phyloP scores from a whole-genome alignment of 2,113 vertebrate species.

The Pituophis catenifer region DNA sequence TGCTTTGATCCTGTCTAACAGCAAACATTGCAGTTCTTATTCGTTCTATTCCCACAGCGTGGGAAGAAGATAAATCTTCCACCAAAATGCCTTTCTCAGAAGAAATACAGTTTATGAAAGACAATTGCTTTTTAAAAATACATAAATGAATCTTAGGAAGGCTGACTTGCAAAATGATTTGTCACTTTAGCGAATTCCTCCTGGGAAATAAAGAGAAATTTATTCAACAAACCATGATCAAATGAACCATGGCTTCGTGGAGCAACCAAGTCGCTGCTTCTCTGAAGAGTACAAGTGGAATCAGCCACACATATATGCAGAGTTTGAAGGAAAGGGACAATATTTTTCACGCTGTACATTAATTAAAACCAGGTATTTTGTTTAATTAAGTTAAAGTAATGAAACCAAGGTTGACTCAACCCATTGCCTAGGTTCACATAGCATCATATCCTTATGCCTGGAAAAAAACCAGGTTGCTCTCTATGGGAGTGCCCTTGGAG shows the following conservation, averaged over 20 bases:
- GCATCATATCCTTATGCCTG: background rate
- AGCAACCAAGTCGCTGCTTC: background rate
- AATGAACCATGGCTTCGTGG: background rate
- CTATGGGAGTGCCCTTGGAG: background rate
- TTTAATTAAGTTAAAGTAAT: background rate
- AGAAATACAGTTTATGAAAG: background rate
- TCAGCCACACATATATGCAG: background rate
- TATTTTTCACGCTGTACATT: background rate
- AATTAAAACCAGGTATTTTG: background rate
- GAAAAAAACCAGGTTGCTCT: background rate
- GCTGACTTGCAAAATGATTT: background rate
- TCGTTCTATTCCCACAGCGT: background rate
- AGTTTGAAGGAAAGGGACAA: background rate
- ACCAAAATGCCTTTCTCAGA: background rate
- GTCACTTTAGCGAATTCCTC: background rate
- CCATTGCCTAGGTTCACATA: background rate
- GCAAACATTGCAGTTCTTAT: background rate
- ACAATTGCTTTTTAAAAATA: constrained; percentile 2
- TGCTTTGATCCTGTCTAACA: background rate
- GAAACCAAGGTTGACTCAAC: background rate
- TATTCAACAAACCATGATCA: background rate
- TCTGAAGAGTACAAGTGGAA: background rate
- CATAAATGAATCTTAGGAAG: background rate
- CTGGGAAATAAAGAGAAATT: background rate
- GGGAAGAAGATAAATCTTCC: background rate